These are phyloP conservation scores for Eupsilia transversa DNA, from an alignment of 2,888 invertebrate species.

Conservation along the genomic window DNA sequence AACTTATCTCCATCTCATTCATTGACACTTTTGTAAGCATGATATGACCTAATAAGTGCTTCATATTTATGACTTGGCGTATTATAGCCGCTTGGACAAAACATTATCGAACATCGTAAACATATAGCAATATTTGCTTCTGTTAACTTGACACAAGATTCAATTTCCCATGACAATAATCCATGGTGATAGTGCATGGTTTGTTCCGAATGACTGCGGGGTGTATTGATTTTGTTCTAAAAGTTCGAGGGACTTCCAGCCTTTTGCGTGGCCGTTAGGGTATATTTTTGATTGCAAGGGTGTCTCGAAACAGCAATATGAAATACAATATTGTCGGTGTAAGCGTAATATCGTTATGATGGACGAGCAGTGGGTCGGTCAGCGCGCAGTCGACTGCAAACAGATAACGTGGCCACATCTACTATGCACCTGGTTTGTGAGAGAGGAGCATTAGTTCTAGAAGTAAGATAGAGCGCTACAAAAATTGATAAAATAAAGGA, in stretches of 20 bases:
- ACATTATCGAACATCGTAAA: slow-evolving; percentile 53
- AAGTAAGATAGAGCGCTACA: neutral
- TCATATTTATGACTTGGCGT: slow-evolving; percentile 78
- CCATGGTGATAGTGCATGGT: slow-evolving; percentile 63
- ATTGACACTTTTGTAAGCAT: slow-evolving; percentile 68
- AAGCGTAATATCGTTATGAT: slow-evolving; percentile 89
- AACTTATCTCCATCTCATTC: slow-evolving; percentile 64
- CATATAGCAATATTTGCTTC: slow-evolving; percentile 38
- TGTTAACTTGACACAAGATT: slow-evolving; percentile 52
- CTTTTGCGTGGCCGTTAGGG: slow-evolving; percentile 30
- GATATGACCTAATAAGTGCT: slow-evolving; percentile 75
- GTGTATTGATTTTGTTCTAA: slow-evolving; percentile 77
- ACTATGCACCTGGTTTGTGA: slow-evolving; percentile 68
- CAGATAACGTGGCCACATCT: slow-evolving; percentile 79
- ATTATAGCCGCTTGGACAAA: slow-evolving; percentile 76
- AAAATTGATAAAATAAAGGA: neutral
- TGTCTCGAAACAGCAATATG: slow-evolving; percentile 73
- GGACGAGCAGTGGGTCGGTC: slow-evolving; percentile 86
- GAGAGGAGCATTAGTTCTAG: slow-evolving; percentile 13
- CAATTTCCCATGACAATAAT: slow-evolving; percentile 56
- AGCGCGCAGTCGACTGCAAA: slow-evolving; percentile 88
- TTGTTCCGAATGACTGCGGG: slow-evolving; percentile 68
- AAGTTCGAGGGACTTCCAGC: slow-evolving; percentile 40
- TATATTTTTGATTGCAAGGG: slow-evolving; percentile 59
- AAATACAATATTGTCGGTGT: slow-evolving; percentile 89